A percentile compares a stretch with the other conserved stretches of the same genome.
Conservation (phyloP, 2,113 vertebrate species). For the Lonchura striata region DNA sequence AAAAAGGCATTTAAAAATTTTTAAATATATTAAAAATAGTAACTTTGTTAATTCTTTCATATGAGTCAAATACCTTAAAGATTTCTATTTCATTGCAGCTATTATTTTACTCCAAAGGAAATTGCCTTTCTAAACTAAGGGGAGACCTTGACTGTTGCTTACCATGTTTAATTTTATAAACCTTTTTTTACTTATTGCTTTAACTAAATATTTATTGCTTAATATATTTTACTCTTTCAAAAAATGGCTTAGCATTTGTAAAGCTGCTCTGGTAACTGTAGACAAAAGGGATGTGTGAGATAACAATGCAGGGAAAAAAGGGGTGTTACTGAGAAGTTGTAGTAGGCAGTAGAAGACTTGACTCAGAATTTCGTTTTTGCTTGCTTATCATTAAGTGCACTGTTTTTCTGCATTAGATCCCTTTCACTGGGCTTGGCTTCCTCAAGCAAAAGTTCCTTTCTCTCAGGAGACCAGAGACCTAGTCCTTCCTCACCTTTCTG, state of each 20-base stretch:
- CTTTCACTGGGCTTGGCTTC: constrained; percentile 97
- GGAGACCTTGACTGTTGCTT: neutral
- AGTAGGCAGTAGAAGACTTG: neutral
- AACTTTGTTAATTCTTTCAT: neutral
- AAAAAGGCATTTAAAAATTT: neutral
- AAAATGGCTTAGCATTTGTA: neutral
- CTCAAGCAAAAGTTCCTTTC: constrained; percentile 94
- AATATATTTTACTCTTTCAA: neutral
- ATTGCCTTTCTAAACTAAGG: neutral
- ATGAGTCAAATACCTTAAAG: neutral
- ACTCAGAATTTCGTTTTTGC: neutral
- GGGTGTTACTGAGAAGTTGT: neutral
- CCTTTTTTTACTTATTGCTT: neutral
- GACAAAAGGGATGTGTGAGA: neutral
- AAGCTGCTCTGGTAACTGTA: neutral
- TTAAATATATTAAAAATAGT: neutral
- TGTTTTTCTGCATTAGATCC: constrained; percentile 78
- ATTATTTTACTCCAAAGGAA: neutral
- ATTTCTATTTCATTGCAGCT: neutral
- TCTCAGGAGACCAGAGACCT: constrained; percentile 92
- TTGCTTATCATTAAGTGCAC: neutral
- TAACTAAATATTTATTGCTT: neutral
- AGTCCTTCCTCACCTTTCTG: constrained; percentile 89
- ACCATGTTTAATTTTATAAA: neutral
- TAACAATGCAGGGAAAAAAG: neutral